These are phyloP conservation scores for Trichonephila clavipes DNA, from an alignment of 1,140 invertebrate genomes.

Conservation along the genomic window DNA sequence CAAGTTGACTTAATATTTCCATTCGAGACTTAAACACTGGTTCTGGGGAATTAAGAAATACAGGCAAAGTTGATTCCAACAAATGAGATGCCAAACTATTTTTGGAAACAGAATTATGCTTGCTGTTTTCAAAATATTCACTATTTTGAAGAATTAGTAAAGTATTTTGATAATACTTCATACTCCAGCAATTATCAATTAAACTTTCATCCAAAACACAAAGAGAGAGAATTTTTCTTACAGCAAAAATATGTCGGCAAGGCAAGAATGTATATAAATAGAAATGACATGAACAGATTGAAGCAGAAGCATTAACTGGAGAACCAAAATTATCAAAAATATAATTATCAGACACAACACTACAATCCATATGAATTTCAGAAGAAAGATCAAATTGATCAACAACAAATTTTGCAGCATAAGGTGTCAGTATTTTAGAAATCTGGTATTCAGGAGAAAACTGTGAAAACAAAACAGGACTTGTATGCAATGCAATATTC, in stretches of 20 bases:
- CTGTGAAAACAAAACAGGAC: conserved; percentile 35
- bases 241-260: conserved; percentile 68
- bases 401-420: conserved; percentile 64
- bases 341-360: conserved; percentile 51
- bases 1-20: conserved; percentile 14
- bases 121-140: background rate
- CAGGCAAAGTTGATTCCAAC: background rate
- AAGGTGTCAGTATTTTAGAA: conserved; percentile 50
- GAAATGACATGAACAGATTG: conserved; percentile 49
- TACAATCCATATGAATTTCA: conserved; percentile 57
- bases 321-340: conserved; percentile 60
- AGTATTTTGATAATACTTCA: conserved; percentile 54
- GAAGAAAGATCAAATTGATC: conserved; percentile 49
- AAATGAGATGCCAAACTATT: background rate
- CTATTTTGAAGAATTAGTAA: background rate
- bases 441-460: conserved; percentile 64
- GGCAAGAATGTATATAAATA: conserved; percentile 46
- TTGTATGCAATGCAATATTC: background rate
- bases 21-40: conserved; percentile 9
- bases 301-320: conserved; percentile 42
- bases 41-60: background rate
- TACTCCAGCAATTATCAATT: conserved; percentile 45
- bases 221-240: conserved; percentile 41
- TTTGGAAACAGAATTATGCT: background rate
- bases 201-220: conserved; percentile 31